phyloP scores from a whole-genome alignment of 2,888 invertebrate species.

The Caenorhabditis sp. region DNA sequence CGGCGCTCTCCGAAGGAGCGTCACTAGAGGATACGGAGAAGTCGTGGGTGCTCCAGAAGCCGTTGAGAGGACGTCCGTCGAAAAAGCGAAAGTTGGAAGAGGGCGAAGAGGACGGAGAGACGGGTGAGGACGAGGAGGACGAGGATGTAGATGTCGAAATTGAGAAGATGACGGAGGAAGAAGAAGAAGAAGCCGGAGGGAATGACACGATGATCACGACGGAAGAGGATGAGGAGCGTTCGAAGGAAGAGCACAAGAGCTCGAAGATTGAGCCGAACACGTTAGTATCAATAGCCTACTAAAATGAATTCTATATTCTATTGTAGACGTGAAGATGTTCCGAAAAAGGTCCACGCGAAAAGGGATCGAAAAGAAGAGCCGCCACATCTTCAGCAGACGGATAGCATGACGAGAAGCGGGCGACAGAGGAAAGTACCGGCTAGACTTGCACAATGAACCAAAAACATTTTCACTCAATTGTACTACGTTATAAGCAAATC shows the following conservation, averaged over 20 bases:
- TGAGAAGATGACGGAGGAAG: neutral
- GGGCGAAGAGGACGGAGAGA: neutral
- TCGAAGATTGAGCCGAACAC: no score
- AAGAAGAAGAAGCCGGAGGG: neutral
- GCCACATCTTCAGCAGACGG: neutral
- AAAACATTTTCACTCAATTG: no score
- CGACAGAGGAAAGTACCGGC: neutral
- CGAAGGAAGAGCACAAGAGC: no score
- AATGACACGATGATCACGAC: no score
- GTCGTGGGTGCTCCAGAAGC: slow-evolving; percentile 41
- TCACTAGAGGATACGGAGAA: slow-evolving; percentile 6
- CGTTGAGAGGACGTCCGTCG: slow-evolving; percentile 36
- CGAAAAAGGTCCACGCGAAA: neutral
- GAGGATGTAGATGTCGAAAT: neutral
- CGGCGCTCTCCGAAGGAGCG: slow-evolving; percentile 7
- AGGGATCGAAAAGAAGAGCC: neutral
- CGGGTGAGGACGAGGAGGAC: slow-evolving; percentile 11
- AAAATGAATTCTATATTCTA: no score
- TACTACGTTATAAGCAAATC: no score
- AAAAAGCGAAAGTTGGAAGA: slow-evolving; percentile 4
- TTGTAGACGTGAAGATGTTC: neutral
- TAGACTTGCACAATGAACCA: no score
- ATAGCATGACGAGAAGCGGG: neutral
- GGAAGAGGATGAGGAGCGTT: no score
- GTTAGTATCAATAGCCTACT: no score